These are phyloP conservation scores for Cantharis flavilabris DNA, from an alignment of 2,888 invertebrate species.

Conservation along the genomic window DNA sequence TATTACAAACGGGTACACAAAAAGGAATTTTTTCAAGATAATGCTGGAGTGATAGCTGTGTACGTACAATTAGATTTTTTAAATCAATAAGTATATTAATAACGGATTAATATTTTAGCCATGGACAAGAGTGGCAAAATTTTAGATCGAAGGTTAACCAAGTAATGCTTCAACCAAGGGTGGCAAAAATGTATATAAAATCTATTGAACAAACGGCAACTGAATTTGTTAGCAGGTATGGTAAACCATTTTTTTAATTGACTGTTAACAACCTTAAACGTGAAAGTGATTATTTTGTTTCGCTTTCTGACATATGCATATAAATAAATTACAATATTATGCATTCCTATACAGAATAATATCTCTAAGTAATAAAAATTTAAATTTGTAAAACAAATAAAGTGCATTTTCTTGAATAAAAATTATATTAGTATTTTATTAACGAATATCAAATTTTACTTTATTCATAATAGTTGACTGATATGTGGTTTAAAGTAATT, in stretches of 20 bases:
- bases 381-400: background rate
- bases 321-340: no score
- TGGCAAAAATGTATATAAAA: constrained; percentile 72
- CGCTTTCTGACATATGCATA: background rate
- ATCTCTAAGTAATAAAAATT: background rate
- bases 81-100: background rate
- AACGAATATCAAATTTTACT: background rate
- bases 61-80: constrained; percentile 55
- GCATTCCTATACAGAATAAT: background rate
- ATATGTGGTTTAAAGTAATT: no score
- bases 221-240: constrained; percentile 69
- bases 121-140: constrained; percentile 81
- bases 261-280: background rate
- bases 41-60: constrained; percentile 76
- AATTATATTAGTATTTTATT: background rate
- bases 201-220: constrained; percentile 72
- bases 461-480: background rate
- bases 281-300: background rate
- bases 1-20: constrained; percentile 73
- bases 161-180: constrained; percentile 74
- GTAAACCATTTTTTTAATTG: background rate
- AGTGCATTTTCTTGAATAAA: background rate
- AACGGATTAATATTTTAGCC: constrained; percentile 59
- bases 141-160: constrained; percentile 79
- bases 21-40: constrained; percentile 69